Base-by-base conservation (phyloP, 1,140 invertebrate genomes). In the Solenopsis fugax region DNA sequence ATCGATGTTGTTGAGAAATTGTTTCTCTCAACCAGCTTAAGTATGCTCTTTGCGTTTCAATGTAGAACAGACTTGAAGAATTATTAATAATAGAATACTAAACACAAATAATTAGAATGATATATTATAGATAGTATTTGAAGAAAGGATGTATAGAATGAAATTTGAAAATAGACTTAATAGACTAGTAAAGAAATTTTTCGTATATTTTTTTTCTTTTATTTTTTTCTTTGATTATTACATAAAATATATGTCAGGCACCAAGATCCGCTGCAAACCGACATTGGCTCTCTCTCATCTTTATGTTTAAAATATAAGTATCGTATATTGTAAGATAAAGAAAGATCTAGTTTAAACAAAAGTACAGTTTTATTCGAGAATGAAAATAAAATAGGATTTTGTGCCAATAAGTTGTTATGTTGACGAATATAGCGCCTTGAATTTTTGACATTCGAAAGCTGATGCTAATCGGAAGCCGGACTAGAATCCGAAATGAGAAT, bases 401-500 rank as follows among this genome's bases (percentile, higher is more conserved):
- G 2, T 52, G 50, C 21, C 37, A 67, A 71, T 52, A 21, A 60
- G 41, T 48, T 18, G 12, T 84, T 34, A 60, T 50, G 52, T 50
- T 82, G 80, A 73, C 24, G 24, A 56, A 71, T 67, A 48, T 50
- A 37, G 34, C 73, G 16, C 52, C 73, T 85, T 67, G 73, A 76
- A 85, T 64, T 67, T 85, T 78, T 85, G 82, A 75, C 69, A 73
- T 82, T 58, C 29, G 45, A n/a, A 85, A 67, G 76, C 58, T 77
- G 60, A 85, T 58, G 50, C 60, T 85, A 85, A 85, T 85, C 73
- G 82, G 48, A 71, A 85, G 37, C 75, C 12, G 29, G 82, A 60
- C 18, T 56, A 48, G 80, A 84, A 84, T 84, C 13, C 13, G n/a
- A 75, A 84, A 84, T 84, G 82, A 78, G 82, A 54, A 85, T 78